These are phyloP conservation scores for Glomeris maerens DNA, from an alignment of 1,140 invertebrate genomes.

Conservation along the genomic window DNA sequence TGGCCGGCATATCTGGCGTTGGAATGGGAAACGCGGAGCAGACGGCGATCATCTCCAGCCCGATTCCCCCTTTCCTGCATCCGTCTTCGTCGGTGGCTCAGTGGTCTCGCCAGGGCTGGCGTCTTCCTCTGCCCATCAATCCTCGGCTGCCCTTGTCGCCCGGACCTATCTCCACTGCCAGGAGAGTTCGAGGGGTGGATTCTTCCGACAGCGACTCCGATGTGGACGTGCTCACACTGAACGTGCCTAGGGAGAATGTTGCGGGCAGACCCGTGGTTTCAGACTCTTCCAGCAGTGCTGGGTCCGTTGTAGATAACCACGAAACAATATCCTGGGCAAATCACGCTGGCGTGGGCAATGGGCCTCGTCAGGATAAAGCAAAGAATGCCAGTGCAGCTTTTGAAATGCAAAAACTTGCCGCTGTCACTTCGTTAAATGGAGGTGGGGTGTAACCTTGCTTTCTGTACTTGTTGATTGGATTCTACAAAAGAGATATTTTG, in stretches of 20 bases:
- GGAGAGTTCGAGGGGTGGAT: neutral
- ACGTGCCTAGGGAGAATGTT: slow-evolving; percentile 1
- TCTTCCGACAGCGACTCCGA: slow-evolving; percentile 3
- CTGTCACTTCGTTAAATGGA: neutral
- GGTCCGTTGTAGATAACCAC: slow-evolving; percentile 10
- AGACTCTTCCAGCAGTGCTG: slow-evolving; percentile 5
- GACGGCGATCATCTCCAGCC: neutral
- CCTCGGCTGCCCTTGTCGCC: neutral
- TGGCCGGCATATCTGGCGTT: too few relatives aligned
- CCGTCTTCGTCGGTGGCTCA: neutral
- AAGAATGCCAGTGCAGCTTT: neutral
- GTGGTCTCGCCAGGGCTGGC: neutral
- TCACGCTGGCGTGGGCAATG: slow-evolving; percentile 11
- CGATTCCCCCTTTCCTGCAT: neutral
- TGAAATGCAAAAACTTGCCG: neutral
- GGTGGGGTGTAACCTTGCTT: neutral
- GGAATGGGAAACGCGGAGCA: neutral
- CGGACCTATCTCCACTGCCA: too few relatives aligned
- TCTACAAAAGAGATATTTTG: neutral
- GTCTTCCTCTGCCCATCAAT: neutral
- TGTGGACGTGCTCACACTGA: slow-evolving; percentile 3
- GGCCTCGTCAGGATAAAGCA: neutral
- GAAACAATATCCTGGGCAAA: slow-evolving; percentile 11
- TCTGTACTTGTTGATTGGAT: neutral
- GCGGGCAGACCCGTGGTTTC: neutral